Base-by-base conservation (phyloP, 2,797 vertebrate genomes). In the Prunella strophiata region DNA sequence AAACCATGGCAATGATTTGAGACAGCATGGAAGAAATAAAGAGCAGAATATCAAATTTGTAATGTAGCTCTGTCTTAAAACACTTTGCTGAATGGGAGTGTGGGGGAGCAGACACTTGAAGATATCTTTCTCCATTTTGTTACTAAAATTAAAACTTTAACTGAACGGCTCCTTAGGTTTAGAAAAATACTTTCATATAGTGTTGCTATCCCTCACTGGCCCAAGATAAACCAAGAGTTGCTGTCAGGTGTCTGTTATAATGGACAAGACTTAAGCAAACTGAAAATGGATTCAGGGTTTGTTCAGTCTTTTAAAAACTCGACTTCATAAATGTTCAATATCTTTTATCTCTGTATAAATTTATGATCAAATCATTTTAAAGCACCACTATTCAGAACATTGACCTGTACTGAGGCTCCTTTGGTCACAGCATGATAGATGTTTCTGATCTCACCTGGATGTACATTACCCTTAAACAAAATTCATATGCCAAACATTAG, bases 341-440 rank as follows among this genome's bases (percentile, higher is more conserved):
- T 57, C 62, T 71, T 88, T 87, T 74, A 54, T 47, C 30, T 73
- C 66, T 72, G 20, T 47, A 73, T 51, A 43, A 93, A 92, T 27
- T 67, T 38, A 70, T 21, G 48, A 93, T 45, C 43, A 79, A 92
- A 82, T 72, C 3, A 89, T 91, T 91, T 87, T 89, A 84, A 91
- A 77, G 66, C 20, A 63, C 9, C 5, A 1, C 11, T 86, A 30
- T 48, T 55, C 51, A 85, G 58, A 34, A 68, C 11, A 9, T 11
- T 81, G 38, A 51, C 40, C 27, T 80, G 13, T 42, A 77, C 20
- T 52, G 68, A 76, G 43, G 48, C 4, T 88, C 23, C 38, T 87
- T 55, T 80, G 42, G 47, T 26, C 12, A 14, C 42, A 89, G 43
- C 10, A 45, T 17, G 11, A 74, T 13, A 73, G 42, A 47, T 61